A percentile compares a stretch with the other conserved stretches of the same genome.
Evolutionary conservation across 2,888 invertebrate species (phyloP).

Genomic region (Brenthis hecate): DNA sequence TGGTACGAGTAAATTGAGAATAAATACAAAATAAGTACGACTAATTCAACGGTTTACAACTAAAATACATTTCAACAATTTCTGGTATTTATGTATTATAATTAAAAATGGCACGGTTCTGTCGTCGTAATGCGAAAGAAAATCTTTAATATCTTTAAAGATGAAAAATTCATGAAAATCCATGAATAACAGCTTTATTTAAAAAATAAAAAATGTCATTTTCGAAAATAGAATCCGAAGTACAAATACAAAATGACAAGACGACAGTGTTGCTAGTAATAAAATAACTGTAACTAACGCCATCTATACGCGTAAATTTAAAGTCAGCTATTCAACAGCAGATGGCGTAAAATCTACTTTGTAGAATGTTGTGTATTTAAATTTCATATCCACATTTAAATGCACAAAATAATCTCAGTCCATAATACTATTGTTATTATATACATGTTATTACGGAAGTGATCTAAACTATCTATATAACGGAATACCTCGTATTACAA

Average conservation of each 20-base stretch:
- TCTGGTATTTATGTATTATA: slow-evolving; percentile 28
- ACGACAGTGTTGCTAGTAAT: slow-evolving; percentile 35
- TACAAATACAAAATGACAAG: slow-evolving; percentile 18
- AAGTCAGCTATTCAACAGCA: slow-evolving; percentile 48
- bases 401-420: slow-evolving; percentile 78
- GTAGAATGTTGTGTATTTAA: slow-evolving; percentile 17
- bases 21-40: slow-evolving; percentile 34
- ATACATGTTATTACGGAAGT: slow-evolving; percentile 69
- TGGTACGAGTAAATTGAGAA: slow-evolving; percentile 34
- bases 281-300: slow-evolving; percentile 29
- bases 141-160: slow-evolving; percentile 21
- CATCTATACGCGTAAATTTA: slow-evolving; percentile 39
- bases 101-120: slow-evolving; percentile 21
- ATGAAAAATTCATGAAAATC: slow-evolving; percentile 5
- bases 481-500: slow-evolving; percentile 78
- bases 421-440: slow-evolving; percentile 70
- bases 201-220: background rate
- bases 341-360: slow-evolving; percentile 53
- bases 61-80: slow-evolving; percentile 18
- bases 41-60: slow-evolving; percentile 25
- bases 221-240: slow-evolving; percentile 14
- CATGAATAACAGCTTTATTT: background rate
- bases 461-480: slow-evolving; percentile 68
- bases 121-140: background rate
- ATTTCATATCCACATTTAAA: slow-evolving; percentile 55